These are phyloP conservation scores for Pseudotriccus pelzelni DNA, from an alignment of 2,797 vertebrate genomes.

Conservation along the genomic window DNA sequence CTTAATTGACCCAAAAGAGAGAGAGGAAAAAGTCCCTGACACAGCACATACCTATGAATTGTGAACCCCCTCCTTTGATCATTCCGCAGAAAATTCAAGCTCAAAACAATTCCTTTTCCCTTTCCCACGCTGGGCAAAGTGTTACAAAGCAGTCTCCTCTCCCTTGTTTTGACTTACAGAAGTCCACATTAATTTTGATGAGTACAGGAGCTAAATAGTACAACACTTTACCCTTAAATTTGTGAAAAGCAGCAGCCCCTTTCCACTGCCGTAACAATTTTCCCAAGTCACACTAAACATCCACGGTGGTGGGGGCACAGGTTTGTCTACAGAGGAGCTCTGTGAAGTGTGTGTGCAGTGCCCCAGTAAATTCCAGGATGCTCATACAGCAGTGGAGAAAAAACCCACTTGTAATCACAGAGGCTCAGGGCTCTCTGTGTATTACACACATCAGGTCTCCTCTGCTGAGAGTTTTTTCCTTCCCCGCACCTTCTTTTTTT, in stretches of 20 bases:
- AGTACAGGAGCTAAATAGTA: neutral
- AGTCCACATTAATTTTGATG: neutral
- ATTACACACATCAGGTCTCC: neutral
- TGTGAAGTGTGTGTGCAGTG: neutral
- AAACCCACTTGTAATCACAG: neutral
- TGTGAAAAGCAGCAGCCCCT: neutral
- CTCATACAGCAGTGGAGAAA: neutral
- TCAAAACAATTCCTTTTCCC: neutral
- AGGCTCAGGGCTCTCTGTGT: neutral
- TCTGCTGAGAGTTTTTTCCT: neutral
- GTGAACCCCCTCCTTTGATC: neutral
- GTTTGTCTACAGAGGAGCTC: neutral
- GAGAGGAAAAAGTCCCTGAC: neutral
- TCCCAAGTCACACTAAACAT: neutral
- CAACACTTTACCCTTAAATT: neutral
- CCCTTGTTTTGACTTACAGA: neutral
- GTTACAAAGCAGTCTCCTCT: neutral
- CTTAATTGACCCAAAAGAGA: neutral
- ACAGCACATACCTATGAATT: neutral
- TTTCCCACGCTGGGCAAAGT: neutral
- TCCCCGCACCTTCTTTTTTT: neutral
- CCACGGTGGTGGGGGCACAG: accelerated
- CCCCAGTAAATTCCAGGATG: neutral
- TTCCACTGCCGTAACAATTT: neutral
- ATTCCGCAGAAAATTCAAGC: neutral